Evolutionary conservation across 2,113 vertebrate genomes (phyloP), one percentile per base, ranked within the genome.

Genomic region (Charina bottae): DNA sequence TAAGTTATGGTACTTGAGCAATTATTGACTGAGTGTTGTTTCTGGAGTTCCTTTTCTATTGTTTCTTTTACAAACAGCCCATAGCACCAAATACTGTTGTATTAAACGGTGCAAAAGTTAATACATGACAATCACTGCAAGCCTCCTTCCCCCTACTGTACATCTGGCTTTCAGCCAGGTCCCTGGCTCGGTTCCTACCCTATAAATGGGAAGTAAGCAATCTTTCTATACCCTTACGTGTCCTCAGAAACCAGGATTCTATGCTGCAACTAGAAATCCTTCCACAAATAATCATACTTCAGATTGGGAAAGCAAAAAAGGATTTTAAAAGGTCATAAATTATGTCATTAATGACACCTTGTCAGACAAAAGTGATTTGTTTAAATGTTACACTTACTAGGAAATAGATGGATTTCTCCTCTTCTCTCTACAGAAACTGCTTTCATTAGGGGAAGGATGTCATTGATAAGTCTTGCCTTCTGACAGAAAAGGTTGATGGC

Each of bases 61-160:
- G 3, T 24, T 54, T 85, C 9, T 85, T 58, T 85, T n/a, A 6
- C 37, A 85, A 85, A 62, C 26, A 62, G n/a, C 23, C 6, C 56
- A 53, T 60, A 19, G 7, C 42, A 62, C 42, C 11, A 90, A 60
- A 60, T 85, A 19, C 15, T 23, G 83, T 64, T 85, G 37, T 49
- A 85, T 26, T 33, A 64, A 90, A 85, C 60, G 60, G 49, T 60
- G 6, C 56, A 49, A 85, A 6, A 46, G 42, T 19, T 37, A 15
- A n/a, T 17, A 54, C 37, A 78, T 56, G 64, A n/a, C 89, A 85
- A 28, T 90, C 55, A n/a, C 10, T 26, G 8, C 90, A 90, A 91
- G 58, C 28, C 10, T 15, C 42, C 46, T 10, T 37, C 28, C 23
- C 19, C 21, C 54, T 26, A 64, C 11, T 28, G 24, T 64, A 42